Base-by-base conservation (phyloP, 2,113 vertebrate species). In the human (Homo sapiens) region DNA sequence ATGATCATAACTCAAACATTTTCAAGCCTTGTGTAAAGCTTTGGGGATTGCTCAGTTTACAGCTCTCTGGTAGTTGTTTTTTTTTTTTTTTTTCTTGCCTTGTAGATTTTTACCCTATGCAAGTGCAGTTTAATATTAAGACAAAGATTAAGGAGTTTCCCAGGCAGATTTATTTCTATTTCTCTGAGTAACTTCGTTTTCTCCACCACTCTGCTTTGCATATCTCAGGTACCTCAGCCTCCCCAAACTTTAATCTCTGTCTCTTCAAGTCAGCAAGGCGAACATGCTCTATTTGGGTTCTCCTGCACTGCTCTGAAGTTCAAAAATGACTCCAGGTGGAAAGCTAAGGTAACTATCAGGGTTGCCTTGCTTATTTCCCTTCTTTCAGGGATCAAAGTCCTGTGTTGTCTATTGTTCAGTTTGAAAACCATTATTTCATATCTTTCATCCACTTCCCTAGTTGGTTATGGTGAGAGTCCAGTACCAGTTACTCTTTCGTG, bases 1-100 rank as follows among this genome's bases (percentile, higher is more conserved):
- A 35, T 94, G 16, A 88, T 80, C 38, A 91, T 80, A 89, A 90
- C 27, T 72, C 73, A 94, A 80, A 80, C 3, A 35, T 88, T 90
- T 45, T 14, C 66, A 45, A 93, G 32, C 2, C 40, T 12, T 93
- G 4, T 84, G 35, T 88, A n/a, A n/a, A 82, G 45, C 40, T 94
- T 32, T 52, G 17, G 25, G 25, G 82, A n/a, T 87, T 78, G 2
- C 48, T 96, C 30, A 82, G 7, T 35, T 88, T 93, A 75, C 2
- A 82, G 17, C 22, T 72, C 50, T 48, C 35, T 84, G 32, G 27
- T 59, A 48, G 23, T 13, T 93, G 6, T 59, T 79, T 23, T 68
- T 85, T 86, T 12, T 55, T 6, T 55, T 52, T 52, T 17, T 52
- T 52, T 50, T 50, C 30, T 50, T 38, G 3, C 32, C 61, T 40